Conservation (phyloP, 2,113 vertebrate genomes). For the Callithrix jacchus region DNA sequence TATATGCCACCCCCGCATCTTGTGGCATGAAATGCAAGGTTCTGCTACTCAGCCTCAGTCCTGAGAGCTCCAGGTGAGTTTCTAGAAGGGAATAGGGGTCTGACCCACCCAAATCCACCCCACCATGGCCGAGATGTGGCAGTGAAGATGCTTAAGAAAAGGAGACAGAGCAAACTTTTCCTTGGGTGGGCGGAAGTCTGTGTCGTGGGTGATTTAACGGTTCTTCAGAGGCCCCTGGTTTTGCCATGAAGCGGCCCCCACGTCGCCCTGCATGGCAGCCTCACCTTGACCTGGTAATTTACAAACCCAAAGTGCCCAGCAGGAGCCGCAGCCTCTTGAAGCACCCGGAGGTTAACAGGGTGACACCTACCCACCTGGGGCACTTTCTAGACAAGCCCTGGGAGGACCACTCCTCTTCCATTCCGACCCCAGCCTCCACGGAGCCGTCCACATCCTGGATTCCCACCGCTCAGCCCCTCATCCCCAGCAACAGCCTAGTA, state of each 20-base stretch:
- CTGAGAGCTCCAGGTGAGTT: not conserved
- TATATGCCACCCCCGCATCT: not conserved
- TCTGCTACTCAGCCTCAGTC: rapidly evolving
- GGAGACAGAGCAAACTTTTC: not conserved
- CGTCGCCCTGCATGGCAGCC: not conserved
- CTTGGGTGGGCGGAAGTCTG: not conserved
- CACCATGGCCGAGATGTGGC: rapidly evolving
- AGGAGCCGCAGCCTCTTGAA: slow-evolving; percentile 62
- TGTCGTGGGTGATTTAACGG: not conserved
- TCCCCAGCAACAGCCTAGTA: slow-evolving; percentile 61
- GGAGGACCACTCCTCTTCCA: slow-evolving; percentile 74
- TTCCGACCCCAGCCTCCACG: slow-evolving; percentile 66
- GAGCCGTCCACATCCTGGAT: slow-evolving; percentile 73
- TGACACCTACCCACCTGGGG: slow-evolving; percentile 75
- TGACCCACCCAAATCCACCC: rapidly evolving
- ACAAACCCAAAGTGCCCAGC: slow-evolving; percentile 31
- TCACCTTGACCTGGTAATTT: slow-evolving; percentile 56
- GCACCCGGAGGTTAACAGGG: slow-evolving; percentile 67
- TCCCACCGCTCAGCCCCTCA: slow-evolving; percentile 67
- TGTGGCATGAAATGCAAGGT: rapidly evolving
- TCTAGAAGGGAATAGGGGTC: rapidly evolving
- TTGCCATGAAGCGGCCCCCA: not conserved
- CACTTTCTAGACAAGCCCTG: slow-evolving; percentile 76
- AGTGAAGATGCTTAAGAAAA: rapidly evolving
- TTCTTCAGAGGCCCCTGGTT: not conserved